phyloP scores from a whole-genome alignment of 1,140 invertebrate genomes.

The Aphaenogaster floridana region DNA sequence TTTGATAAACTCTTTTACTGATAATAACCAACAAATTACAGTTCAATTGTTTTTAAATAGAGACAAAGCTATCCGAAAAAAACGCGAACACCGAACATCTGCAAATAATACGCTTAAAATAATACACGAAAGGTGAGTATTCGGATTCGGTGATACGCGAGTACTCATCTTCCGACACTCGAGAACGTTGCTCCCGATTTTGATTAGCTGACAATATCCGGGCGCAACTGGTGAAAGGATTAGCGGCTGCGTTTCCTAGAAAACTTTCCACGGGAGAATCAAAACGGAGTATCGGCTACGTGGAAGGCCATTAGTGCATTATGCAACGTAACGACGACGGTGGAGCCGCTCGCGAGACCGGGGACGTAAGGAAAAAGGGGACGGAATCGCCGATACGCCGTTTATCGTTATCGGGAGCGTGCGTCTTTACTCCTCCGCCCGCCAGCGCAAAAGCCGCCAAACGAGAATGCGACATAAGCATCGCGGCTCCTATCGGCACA shows the following conservation, averaged over 20 bases:
- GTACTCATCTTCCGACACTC: neutral
- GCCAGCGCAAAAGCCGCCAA: conserved; percentile 75
- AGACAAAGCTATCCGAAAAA: neutral
- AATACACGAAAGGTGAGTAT: neutral
- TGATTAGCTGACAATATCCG: conserved; percentile 46
- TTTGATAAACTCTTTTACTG: neutral
- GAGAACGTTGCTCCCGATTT: conserved; percentile 42
- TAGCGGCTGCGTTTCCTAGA: conserved; percentile 47
- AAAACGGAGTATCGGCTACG: conserved; percentile 58
- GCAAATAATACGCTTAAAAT: neutral
- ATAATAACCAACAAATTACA: neutral
- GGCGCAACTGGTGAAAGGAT: conserved; percentile 52
- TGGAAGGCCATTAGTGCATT: conserved; percentile 67
- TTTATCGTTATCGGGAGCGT: conserved; percentile 82
- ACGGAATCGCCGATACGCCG: conserved; percentile 75
- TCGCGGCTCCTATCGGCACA: conserved; percentile 63
- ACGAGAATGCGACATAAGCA: conserved; percentile 78
- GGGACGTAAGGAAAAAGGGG: conserved; percentile 68
- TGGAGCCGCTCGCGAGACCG: conserved; percentile 47
- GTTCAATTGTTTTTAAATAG: neutral
- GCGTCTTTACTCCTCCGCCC: conserved; percentile 75
- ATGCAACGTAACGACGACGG: conserved; percentile 61
- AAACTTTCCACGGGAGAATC: conserved; percentile 61
- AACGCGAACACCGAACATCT: neutral
- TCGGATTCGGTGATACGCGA: neutral